phyloP scores from a whole-genome alignment of 2,888 invertebrate genomes.

The Lasioglossum leucozonium region DNA sequence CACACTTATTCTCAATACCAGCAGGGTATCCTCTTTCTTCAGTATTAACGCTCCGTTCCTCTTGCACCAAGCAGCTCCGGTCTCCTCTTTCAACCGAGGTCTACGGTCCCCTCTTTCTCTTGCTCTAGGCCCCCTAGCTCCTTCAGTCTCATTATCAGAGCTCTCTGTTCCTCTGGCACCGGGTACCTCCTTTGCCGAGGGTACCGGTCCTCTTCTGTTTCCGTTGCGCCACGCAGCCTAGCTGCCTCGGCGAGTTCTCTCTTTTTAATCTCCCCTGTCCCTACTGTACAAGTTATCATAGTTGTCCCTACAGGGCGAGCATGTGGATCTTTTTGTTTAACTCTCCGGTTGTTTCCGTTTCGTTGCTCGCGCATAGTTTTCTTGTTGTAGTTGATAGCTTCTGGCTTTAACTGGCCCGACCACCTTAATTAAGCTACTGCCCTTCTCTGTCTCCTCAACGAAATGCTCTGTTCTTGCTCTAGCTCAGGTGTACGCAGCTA shows the following conservation, averaged over 20 bases:
- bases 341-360: not conserved
- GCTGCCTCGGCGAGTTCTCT: not conserved
- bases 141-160: not conserved
- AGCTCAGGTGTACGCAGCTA: not conserved
- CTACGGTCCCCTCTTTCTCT: not conserved
- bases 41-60: not conserved
- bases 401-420: not conserved
- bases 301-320: not conserved
- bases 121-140: not conserved
- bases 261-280: not conserved
- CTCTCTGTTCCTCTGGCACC: not conserved
- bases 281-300: not conserved
- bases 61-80: not conserved
- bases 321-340: not conserved
- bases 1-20: not conserved
- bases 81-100: not conserved
- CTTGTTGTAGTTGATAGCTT: not conserved
- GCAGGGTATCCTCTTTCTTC: not conserved
- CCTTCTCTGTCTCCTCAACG: not conserved
- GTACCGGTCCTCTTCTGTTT: not conserved
- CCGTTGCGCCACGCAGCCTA: not conserved
- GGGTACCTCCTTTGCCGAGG: not conserved
- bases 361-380: not conserved
- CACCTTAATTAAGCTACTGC: not conserved
- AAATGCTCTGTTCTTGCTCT: not conserved